A percentile compares a stretch with the other conserved stretches of the same genome.
phyloP scores from a whole-genome alignment of 2,113 vertebrate genomes.

The Callaeas wilsoni region DNA sequence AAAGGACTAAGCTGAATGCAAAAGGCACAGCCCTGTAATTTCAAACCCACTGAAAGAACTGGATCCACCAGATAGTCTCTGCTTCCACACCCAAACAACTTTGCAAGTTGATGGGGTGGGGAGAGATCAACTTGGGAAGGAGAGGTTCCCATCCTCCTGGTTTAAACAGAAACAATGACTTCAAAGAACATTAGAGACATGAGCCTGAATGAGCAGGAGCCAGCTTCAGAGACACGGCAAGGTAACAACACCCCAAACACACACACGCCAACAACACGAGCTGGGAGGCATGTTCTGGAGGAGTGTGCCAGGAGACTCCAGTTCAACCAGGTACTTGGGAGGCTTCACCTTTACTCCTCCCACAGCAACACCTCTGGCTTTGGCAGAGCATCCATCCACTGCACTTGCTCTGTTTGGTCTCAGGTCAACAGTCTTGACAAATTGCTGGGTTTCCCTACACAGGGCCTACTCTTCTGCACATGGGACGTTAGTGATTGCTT shows the following conservation, averaged over 20 bases:
- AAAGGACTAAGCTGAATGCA: neutral
- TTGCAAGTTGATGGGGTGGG: constrained; percentile 7
- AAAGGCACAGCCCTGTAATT: constrained; percentile 14
- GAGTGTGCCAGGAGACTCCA: constrained; percentile 38
- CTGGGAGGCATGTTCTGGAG: neutral
- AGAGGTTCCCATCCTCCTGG: constrained; percentile 38
- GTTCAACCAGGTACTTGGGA: neutral
- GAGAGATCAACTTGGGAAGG: constrained; percentile 27
- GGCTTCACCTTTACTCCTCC: constrained; percentile 17
- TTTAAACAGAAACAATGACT: constrained; percentile 34
- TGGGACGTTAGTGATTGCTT: neutral
- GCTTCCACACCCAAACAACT: constrained; percentile 48
- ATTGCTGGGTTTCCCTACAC: neutral
- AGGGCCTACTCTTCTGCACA: neutral
- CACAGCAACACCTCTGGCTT: neutral
- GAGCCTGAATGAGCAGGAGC: neutral
- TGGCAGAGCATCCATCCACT: neutral
- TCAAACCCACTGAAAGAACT: constrained; percentile 48
- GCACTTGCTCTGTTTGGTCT: neutral
- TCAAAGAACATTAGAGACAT: constrained; percentile 39
- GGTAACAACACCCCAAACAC: constrained; percentile 39
- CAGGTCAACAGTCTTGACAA: neutral
- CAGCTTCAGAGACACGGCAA: neutral
- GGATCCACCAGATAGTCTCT: constrained; percentile 37
- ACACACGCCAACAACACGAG: neutral